These are phyloP conservation scores for Penaeus indicus DNA, from an alignment of 1,140 invertebrate species.

Conservation along the genomic window DNA sequence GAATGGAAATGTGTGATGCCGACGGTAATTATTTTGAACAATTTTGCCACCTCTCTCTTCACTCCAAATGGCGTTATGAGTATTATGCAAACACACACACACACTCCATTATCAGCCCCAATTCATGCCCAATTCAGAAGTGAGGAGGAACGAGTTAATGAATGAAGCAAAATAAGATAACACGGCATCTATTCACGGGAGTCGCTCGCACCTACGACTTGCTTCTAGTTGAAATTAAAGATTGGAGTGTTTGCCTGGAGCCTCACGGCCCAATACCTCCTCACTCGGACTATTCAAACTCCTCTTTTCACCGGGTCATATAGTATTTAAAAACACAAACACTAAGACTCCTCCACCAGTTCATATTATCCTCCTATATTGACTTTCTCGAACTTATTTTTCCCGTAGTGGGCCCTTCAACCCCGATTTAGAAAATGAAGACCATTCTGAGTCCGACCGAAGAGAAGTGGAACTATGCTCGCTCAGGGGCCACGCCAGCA, in stretches of 20 bases:
- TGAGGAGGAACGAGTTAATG: neutral
- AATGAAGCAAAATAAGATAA: slow-evolving; percentile 20
- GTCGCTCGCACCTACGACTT: slow-evolving; percentile 53
- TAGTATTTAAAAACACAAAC: slow-evolving; percentile 56
- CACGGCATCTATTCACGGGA: neutral
- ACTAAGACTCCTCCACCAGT: slow-evolving; percentile 9
- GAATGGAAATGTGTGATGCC: too few relatives aligned
- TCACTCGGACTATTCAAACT: neutral
- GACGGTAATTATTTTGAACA: too few relatives aligned
- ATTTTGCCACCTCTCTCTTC: too few relatives aligned
- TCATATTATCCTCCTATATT: slow-evolving; percentile 33
- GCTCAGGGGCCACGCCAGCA: neutral
- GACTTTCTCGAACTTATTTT: slow-evolving; percentile 6
- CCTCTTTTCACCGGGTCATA: slow-evolving; percentile 9
- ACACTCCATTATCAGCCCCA: too few relatives aligned
- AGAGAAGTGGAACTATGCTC: neutral
- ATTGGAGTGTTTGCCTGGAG: slow-evolving; percentile 46
- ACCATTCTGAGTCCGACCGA: neutral
- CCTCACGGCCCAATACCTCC: slow-evolving; percentile 33
- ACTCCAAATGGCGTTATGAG: too few relatives aligned
- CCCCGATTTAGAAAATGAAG: slow-evolving; percentile 18
- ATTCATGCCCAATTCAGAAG: too few relatives aligned
- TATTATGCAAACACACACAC: too few relatives aligned
- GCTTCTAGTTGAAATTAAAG: slow-evolving; percentile 58
- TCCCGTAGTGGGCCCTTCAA: slow-evolving; percentile 1